Evolutionary conservation across 2,888 invertebrate species (phyloP).

Genomic region (Trichacis sp.): DNA sequence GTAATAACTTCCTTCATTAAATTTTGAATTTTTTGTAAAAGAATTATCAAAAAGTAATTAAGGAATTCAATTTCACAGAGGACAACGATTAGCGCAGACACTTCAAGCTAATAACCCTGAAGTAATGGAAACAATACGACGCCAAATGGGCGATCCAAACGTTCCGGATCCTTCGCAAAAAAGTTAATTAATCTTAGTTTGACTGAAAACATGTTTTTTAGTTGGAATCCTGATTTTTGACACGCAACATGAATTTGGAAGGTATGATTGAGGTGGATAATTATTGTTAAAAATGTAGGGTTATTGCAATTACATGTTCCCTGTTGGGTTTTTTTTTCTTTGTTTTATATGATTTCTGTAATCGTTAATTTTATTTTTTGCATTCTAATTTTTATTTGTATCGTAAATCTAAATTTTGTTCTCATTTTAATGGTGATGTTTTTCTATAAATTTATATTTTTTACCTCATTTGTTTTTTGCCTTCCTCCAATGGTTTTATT

Average conservation of each 20-base stretch:
- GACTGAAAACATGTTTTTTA: not conserved
- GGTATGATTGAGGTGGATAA: not conserved
- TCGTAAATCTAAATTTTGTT: no score
- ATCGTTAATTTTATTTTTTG: no score
- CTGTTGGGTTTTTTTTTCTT: not conserved
- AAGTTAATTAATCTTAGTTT: constrained; percentile 52
- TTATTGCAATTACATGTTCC: not conserved
- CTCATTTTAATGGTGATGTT: no score
- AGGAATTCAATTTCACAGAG: constrained; percentile 71
- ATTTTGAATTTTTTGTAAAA: not conserved
- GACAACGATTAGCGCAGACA: constrained; percentile 85
- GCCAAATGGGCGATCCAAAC: constrained; percentile 70
- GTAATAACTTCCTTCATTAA: no score
- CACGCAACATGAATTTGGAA: no score
- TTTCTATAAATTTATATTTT: no score
- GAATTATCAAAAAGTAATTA: not conserved
- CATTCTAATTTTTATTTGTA: no score
- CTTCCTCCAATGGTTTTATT: no score
- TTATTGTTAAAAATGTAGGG: not conserved
- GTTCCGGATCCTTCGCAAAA: constrained; percentile 60
- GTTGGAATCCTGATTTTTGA: not conserved
- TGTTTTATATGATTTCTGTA: not conserved
- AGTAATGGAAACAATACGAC: constrained; percentile 81
- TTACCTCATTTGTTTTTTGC: no score
- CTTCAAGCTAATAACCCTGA: constrained; percentile 87